Evolutionary conservation across 2,797 vertebrate genomes (phyloP).

Genomic region (Sciurus carolinensis): DNA sequence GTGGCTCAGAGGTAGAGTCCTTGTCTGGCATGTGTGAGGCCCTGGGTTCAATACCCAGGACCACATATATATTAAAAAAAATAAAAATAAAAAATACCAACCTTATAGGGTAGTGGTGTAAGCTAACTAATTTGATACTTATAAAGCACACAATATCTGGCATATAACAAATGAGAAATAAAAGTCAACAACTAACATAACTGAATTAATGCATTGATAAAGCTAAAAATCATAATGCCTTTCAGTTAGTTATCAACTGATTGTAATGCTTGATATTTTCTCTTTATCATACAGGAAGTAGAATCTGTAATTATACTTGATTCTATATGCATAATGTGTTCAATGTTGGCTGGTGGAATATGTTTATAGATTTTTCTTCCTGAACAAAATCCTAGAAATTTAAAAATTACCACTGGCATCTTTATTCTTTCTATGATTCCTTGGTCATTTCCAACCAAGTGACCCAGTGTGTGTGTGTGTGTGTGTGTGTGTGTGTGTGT

Average conservation of each 20-base stretch:
- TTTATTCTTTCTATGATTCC: background rate
- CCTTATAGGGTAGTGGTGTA: background rate
- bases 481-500: too few species aligned
- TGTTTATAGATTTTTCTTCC: constrained; percentile 50
- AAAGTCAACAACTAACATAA: constrained; percentile 16
- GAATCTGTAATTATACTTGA: constrained; percentile 51
- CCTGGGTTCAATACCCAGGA: too few species aligned
- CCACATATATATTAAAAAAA: too few species aligned
- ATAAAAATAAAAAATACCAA: background rate
- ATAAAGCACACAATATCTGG: background rate
- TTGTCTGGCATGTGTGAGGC: too few species aligned
- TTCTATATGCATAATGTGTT: background rate
- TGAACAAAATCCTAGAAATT: constrained; percentile 34
- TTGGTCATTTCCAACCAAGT: background rate
- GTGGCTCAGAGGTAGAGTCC: too few species aligned
- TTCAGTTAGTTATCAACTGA: constrained; percentile 2
- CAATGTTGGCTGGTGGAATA: background rate
- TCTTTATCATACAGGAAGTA: background rate
- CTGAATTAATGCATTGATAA: background rate
- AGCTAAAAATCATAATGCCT: background rate
- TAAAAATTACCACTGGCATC: background rate
- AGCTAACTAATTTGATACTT: background rate
- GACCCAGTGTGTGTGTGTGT: background rate
- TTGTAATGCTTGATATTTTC: background rate
- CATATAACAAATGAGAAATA: background rate